These are phyloP conservation scores for Montipora foliosa DNA, from an alignment of 64 coral and sea anemone genomes.

Conservation along the genomic window DNA sequence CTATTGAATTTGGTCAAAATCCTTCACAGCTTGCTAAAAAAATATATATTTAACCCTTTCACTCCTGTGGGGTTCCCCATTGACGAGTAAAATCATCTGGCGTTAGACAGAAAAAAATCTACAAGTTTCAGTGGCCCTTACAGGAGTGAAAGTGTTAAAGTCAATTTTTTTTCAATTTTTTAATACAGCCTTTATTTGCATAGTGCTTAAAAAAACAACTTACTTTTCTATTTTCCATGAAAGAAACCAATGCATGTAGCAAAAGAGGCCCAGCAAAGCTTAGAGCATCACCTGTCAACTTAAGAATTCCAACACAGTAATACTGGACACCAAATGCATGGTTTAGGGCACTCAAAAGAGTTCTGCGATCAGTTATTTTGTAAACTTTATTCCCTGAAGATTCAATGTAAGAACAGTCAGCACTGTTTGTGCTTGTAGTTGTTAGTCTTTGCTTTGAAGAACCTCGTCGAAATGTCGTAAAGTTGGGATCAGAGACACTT, in stretches of 20 bases:
- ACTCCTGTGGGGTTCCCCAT: no score
- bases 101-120: no score
- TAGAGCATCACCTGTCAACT: slow-evolving; percentile 88
- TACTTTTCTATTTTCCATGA: slow-evolving; percentile 97
- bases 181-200: no score
- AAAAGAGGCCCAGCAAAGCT: slow-evolving; percentile 97
- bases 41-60: no score
- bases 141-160: no score
- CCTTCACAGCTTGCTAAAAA: no score
- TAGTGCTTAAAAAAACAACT: not conserved
- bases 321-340: slow-evolving; percentile 96
- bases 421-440: not conserved
- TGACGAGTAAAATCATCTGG: no score
- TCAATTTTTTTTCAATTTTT: no score
- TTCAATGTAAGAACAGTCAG: not conserved
- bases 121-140: no score
- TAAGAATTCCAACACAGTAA: slow-evolving; percentile 92
- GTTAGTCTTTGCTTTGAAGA: not conserved
- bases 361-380: slow-evolving; percentile 24
- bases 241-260: slow-evolving; percentile 96
- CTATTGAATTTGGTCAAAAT: no score
- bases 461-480: not conserved
- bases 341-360: slow-evolving; percentile 86
- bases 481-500: slow-evolving; percentile 32
- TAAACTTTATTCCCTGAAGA: not conserved